Evolutionary conservation across 2,113 vertebrate species (phyloP).

Genomic region (Bos javanicus): DNA sequence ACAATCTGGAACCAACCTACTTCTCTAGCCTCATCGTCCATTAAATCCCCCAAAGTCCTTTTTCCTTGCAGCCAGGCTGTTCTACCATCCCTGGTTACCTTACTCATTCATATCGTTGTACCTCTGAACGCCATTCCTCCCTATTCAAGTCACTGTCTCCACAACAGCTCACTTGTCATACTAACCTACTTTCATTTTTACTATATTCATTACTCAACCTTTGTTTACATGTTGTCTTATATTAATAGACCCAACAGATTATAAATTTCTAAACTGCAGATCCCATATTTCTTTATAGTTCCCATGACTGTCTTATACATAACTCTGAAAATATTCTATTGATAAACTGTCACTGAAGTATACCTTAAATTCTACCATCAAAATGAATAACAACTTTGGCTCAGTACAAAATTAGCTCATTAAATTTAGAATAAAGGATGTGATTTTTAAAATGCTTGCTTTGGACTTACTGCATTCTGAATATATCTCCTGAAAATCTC

Average conservation of each 20-base stretch:
- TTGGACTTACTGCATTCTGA: conserved; percentile 89
- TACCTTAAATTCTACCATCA: not conserved
- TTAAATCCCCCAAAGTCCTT: not conserved
- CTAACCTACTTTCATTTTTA: not conserved
- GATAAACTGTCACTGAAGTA: not conserved
- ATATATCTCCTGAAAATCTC: conserved; percentile 98
- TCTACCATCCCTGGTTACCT: not conserved
- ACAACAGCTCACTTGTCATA: not conserved
- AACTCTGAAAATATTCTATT: not conserved
- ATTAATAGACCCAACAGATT: not conserved
- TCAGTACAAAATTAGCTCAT: not conserved
- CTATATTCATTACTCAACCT: not conserved
- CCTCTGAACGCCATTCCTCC: not conserved
- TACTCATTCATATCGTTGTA: not conserved
- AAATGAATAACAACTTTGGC: not conserved
- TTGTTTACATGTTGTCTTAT: not conserved
- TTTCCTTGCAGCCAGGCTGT: not conserved
- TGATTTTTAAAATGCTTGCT: conserved; percentile 16
- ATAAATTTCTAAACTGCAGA: not conserved
- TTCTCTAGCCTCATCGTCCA: not conserved
- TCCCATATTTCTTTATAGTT: not conserved
- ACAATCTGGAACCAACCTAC: not conserved
- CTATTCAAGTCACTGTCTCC: not conserved
- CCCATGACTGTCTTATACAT: not conserved
- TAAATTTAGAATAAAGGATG: conserved; percentile 15